Evolutionary conservation across 2,797 vertebrate genomes (phyloP).

Genomic region (Chrosomus eos): DNA sequence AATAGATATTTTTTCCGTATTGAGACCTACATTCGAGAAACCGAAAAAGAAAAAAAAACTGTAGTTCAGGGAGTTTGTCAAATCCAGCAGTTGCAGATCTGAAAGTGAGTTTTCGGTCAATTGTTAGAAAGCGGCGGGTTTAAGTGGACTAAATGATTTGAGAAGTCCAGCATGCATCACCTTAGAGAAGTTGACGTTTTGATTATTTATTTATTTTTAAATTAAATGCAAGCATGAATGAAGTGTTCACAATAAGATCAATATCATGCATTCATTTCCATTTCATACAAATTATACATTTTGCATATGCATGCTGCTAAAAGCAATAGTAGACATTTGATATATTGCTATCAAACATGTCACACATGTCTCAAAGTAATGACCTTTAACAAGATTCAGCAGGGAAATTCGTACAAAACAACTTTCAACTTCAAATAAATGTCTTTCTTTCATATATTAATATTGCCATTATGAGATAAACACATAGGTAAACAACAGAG

Average conservation of each 20-base stretch:
- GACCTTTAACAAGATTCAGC: slow-evolving; percentile 32
- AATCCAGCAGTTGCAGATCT: not conserved
- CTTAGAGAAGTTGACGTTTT: not conserved
- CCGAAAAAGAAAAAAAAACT: not conserved
- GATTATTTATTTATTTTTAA: not conserved
- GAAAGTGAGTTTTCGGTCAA: not conserved
- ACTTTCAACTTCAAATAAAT: slow-evolving; percentile 26
- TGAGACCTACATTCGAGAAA: not conserved
- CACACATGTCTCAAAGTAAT: slow-evolving; percentile 12
- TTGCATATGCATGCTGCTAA: not conserved
- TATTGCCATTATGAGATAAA: not conserved
- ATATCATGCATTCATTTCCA: not conserved
- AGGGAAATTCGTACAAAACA: slow-evolving; percentile 6
- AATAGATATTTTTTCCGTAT: not conserved
- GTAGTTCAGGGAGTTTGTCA: not conserved
- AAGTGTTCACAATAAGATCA: not conserved
- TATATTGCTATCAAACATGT: not conserved
- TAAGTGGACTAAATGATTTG: not conserved
- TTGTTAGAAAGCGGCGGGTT: not conserved
- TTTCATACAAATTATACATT: not conserved
- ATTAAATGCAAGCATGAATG: not conserved
- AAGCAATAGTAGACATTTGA: not conserved
- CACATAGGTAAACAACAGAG: not conserved
- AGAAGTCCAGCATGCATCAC: not conserved
- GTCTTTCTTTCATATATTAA: slow-evolving; percentile 27